These are phyloP conservation scores for Aphyosemion australe DNA, from an alignment of 2,113 vertebrate genomes.

Conservation along the genomic window DNA sequence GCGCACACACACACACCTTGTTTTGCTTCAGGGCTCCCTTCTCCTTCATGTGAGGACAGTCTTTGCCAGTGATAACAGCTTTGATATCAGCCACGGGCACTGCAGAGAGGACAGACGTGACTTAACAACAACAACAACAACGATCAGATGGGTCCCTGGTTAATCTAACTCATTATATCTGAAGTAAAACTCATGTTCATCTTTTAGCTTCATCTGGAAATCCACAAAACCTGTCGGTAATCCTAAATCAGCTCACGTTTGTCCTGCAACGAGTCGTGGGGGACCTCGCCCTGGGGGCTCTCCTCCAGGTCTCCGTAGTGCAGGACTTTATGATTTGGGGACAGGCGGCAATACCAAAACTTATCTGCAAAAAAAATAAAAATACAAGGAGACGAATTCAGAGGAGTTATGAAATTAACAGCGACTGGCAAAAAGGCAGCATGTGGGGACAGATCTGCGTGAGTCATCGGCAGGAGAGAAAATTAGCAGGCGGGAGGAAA, in stretches of 20 bases:
- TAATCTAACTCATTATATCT: constrained; percentile 26
- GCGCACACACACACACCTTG: constrained; percentile 83
- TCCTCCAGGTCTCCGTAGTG: constrained; percentile 99
- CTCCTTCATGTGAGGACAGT: constrained; percentile 99
- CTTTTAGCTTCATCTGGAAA: neutral
- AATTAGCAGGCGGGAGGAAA: constrained; percentile 56
- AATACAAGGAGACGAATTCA: constrained; percentile 26
- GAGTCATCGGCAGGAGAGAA: constrained; percentile 54
- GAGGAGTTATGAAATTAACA: constrained; percentile 44
- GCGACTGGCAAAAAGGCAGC: constrained; percentile 32
- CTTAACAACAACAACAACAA: constrained; percentile 35
- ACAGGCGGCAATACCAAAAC: constrained; percentile 98
- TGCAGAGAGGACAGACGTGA: constrained; percentile 69
- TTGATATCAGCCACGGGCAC: constrained; percentile 99
- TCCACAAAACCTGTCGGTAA: neutral
- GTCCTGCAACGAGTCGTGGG: constrained; percentile 96
- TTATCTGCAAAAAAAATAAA: constrained; percentile 84
- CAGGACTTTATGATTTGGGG: constrained; percentile 98
- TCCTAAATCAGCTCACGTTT: constrained; percentile 85
- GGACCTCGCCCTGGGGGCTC: constrained; percentile 94
- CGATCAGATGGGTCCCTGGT: constrained; percentile 26
- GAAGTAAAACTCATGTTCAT: neutral
- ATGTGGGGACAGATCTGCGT: constrained; percentile 36
- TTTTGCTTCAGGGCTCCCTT: constrained; percentile 99
- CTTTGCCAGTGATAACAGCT: constrained; percentile 97